Evolutionary conservation across 1,140 invertebrate species (phyloP), one percentile per base, ranked within the genome.

Genomic region (Vollenhovia emeryi): DNA sequence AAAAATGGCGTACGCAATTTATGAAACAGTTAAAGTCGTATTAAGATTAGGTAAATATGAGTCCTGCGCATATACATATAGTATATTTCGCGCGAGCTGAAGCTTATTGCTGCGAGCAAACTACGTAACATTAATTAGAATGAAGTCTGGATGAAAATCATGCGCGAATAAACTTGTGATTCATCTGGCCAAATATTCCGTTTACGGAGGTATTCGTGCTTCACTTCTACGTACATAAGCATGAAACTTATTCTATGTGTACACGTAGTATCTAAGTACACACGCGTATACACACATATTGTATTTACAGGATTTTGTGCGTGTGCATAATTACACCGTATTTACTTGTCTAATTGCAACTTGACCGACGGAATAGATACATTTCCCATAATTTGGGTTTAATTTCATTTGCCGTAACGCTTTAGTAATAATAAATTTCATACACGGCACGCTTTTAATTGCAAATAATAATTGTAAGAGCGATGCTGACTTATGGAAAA

Each of bases 51-150:
- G 27, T 18, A 18, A 33, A 36, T 27, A 74, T 24, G 15, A 48
- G 7, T 33, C 11, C 7, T n/a, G 18, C 8, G 33, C n/a, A 11
- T 18, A 5, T 40, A 40, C 6, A 36, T 36, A 36, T 36, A 36
- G 8, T 40, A 57, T 21, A 40, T 64, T 64, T 45, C 21, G 59
- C 40, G 40, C 18, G 57, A 48, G 40, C 5, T 48, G 13, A 52
- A 78, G 57, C 57, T 48, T 64, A 64, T 64, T 76, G 40, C 40
- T 55, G 40, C 13, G 13, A 55, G n/a, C 52, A 48, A 64, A 48
- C 74, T 78, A 24, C 57, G n/a, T 78, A 78, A 64, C 74, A 64
- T 78, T 78, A 78, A 78, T 78, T 64, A 78, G 74, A 78, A 64
- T 33, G 40, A 48, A 30, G 27, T 33, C 27, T 11, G 57, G 40